Evolutionary conservation across 2,888 invertebrate species (phyloP).

Genomic region (Leptinotarsa juncta): DNA sequence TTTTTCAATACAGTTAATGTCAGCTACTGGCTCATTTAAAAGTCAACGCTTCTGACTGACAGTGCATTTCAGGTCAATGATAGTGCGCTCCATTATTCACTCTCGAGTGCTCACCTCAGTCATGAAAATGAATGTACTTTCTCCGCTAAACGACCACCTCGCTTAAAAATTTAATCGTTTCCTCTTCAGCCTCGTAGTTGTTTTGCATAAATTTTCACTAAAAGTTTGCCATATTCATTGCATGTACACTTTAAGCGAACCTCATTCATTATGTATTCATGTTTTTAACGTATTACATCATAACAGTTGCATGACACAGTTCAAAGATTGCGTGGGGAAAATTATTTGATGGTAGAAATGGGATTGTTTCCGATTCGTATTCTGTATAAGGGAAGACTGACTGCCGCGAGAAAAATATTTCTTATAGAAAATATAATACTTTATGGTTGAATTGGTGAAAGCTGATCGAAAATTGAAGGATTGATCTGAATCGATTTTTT

Average conservation of each 20-base stretch:
- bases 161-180: conserved; percentile 13
- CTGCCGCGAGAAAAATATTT: too few species aligned
- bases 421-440: too few species aligned
- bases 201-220: conserved; percentile 19
- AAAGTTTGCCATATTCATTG: conserved; percentile 15
- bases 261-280: conserved; percentile 15
- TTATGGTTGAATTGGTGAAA: too few species aligned
- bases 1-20: not conserved
- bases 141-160: conserved; percentile 2
- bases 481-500: too few species aligned
- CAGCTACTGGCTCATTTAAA: not conserved
- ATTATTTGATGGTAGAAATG: conserved; percentile 3
- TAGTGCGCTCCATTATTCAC: conserved; percentile 10
- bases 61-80: not conserved
- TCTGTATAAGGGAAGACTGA: too few species aligned
- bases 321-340: not conserved
- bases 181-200: conserved; percentile 5
- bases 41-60: not conserved
- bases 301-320: conserved; percentile 13
- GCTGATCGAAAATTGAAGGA: too few species aligned
- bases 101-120: conserved; percentile 2
- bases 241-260: conserved; percentile 8
- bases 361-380: not conserved
- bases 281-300: conserved; percentile 9
- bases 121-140: conserved; percentile 12